phyloP scores from a whole-genome alignment of 1,140 invertebrate species.

The Caerostris extrusa region DNA sequence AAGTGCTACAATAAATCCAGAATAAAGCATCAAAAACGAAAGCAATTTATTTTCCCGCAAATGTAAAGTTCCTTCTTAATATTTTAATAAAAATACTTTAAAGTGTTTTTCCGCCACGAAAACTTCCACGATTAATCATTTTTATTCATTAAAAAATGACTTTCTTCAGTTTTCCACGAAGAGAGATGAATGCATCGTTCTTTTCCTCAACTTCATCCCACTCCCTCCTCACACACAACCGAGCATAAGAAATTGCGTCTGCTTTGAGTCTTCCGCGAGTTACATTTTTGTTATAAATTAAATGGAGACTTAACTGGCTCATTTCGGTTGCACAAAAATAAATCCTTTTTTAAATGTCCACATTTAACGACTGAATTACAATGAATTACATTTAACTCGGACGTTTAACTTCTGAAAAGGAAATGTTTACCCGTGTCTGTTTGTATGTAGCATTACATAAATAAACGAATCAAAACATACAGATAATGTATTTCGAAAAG shows the following conservation, averaged over 20 bases:
- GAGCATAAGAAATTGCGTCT: conserved; percentile 6
- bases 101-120: neutral
- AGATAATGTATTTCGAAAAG: too few relatives aligned
- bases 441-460: too few relatives aligned
- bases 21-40: neutral
- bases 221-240: neutral
- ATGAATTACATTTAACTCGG: conserved; percentile 20
- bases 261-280: neutral
- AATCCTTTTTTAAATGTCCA: neutral
- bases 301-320: conserved; percentile 5
- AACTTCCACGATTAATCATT: conserved; percentile 1
- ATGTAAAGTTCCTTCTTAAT: neutral
- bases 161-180: neutral
- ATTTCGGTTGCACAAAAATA: neutral
- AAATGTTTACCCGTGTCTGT: too few relatives aligned
- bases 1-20: neutral
- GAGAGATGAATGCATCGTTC: too few relatives aligned
- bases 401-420: neutral
- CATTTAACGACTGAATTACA: neutral
- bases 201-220: neutral
- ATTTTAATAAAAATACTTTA: neutral
- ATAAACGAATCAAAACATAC: too few relatives aligned
- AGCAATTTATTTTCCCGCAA: neutral
- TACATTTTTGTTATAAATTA: conserved; percentile 8
- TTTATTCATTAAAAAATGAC: conserved; percentile 15